Percentiles rank a stretch among this genome's conserved stretches.
Conservation (phyloP, 1,140 invertebrate species). For the Holcopasites calliopsidis region DNA sequence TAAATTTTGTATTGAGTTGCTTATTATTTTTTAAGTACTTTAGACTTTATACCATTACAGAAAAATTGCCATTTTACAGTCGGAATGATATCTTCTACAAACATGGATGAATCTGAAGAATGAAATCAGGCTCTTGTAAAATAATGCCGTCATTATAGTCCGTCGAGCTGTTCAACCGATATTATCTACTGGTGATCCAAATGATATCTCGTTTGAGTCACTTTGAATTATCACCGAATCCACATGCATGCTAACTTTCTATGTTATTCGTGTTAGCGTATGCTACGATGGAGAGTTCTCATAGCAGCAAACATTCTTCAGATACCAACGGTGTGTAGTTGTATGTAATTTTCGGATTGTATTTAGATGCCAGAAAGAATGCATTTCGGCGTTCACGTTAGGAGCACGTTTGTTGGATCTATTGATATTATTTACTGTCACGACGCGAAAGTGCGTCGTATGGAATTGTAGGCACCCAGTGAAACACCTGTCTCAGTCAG, state of each 20-base stretch:
- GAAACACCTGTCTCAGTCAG: background rate
- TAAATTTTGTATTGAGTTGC: too few species aligned
- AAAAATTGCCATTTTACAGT: too few species aligned
- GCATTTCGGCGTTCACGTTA: conserved; percentile 1
- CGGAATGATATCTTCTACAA: too few species aligned
- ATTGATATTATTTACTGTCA: background rate
- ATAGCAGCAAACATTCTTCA: background rate
- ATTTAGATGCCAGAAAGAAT: background rate
- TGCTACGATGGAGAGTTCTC: background rate
- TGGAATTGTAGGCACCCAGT: background rate
- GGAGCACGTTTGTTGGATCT: background rate
- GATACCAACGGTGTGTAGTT: background rate
- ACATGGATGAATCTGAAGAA: too few species aligned
- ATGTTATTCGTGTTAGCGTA: conserved; percentile 8
- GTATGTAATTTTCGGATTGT: background rate
- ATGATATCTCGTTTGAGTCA: background rate
- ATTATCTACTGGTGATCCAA: conserved; percentile 1
- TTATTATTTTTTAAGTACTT: too few species aligned
- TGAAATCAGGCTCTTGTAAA: too few species aligned
- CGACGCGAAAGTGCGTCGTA: background rate
- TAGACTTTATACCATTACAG: too few species aligned
- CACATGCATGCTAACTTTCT: conserved; percentile 24
- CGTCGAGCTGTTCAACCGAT: background rate
- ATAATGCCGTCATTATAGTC: too few species aligned
- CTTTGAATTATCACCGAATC: background rate